Conservation (phyloP, 2,113 vertebrate genomes). For the Pollachius pollachius region DNA sequence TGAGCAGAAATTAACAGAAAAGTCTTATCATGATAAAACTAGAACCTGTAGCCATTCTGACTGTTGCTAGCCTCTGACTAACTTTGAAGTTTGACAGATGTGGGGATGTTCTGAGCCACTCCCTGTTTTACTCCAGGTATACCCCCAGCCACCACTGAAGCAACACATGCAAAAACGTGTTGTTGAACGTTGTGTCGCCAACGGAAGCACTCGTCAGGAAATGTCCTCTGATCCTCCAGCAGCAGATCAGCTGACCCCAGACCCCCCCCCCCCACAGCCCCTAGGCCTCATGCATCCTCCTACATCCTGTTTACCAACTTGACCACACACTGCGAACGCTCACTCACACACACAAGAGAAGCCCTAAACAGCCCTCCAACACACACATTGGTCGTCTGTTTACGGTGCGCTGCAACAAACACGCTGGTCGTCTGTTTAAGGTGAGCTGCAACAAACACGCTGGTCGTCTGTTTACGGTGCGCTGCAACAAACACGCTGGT, state of each 20-base stretch:
- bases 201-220: not conserved
- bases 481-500: no score
- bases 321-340: slow-evolving; percentile 16
- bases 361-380: not conserved
- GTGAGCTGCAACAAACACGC: no score
- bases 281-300: slow-evolving; percentile 42
- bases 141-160: no score
- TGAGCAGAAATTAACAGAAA: not conserved
- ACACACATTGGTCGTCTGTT: not conserved
- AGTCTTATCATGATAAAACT: no score
- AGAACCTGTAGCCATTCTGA: no score
- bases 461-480: no score
- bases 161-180: not conserved
- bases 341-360: slow-evolving; percentile 2
- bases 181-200: not conserved
- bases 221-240: slow-evolving; percentile 9
- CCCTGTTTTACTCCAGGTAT: no score
- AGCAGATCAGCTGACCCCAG: slow-evolving; percentile 32
- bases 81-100: no score
- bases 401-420: no score
- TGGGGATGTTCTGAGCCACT: no score
- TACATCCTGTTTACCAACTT: slow-evolving; percentile 66
- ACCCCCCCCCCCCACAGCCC: slow-evolving; percentile 47
- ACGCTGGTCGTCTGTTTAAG: no score
- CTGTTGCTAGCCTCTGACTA: no score